phyloP scores from a whole-genome alignment of 1,140 invertebrate species.

The Drosophila asahinai region DNA sequence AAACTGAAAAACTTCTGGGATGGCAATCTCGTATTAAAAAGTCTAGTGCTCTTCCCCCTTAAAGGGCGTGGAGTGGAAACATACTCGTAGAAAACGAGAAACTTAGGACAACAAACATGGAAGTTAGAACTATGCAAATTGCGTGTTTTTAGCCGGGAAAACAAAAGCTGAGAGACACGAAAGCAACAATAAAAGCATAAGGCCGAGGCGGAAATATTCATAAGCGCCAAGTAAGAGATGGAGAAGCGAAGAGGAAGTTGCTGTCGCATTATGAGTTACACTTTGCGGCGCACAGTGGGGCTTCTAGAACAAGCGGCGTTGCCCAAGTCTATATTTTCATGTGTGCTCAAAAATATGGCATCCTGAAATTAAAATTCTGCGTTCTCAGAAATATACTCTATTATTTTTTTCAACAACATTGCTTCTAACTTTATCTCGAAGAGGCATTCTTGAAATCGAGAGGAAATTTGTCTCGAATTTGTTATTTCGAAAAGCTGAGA shows the following conservation, averaged over 20 bases:
- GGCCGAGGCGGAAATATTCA: slow-evolving; percentile 64
- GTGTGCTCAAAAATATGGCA: too few species aligned
- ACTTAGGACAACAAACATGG: slow-evolving; percentile 51
- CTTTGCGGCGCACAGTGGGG: slow-evolving; percentile 17
- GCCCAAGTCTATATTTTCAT: too few species aligned
- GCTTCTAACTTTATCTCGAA: too few species aligned
- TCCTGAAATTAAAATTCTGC: too few species aligned
- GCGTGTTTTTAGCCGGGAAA: slow-evolving; percentile 66
- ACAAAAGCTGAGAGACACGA: slow-evolving; percentile 1
- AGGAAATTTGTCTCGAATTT: too few species aligned
- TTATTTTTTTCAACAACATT: too few species aligned
- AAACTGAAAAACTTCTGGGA: slow-evolving; percentile 24
- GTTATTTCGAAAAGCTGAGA: too few species aligned
- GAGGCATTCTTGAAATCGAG: too few species aligned
- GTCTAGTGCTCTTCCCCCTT: slow-evolving; percentile 3
- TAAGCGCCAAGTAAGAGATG: slow-evolving; percentile 65
- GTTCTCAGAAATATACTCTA: too few species aligned
- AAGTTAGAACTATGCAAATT: slow-evolving; percentile 80
- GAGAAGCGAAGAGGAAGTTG: slow-evolving; percentile 60
- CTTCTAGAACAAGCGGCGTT: too few species aligned
- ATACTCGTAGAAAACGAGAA: slow-evolving; percentile 32
- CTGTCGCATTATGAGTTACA: slow-evolving; percentile 80
- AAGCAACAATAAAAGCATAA: slow-evolving; percentile 1
- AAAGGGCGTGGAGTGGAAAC: slow-evolving; percentile 23
- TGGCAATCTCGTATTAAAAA: slow-evolving; percentile 16